phyloP scores from a whole-genome alignment of 2,113 vertebrate genomes.

The Megaceryle maxima region DNA sequence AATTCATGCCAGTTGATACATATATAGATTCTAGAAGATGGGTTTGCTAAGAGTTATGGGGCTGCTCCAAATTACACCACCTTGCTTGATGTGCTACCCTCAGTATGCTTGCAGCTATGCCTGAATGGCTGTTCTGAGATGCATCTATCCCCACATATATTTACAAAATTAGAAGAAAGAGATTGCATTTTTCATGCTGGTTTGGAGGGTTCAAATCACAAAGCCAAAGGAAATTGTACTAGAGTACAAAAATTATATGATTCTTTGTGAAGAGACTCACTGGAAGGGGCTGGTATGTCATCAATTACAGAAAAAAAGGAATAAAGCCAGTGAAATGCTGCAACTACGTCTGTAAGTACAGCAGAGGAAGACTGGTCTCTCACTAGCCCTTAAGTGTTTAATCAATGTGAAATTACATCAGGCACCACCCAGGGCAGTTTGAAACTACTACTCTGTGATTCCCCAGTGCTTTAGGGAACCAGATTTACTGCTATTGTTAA shows the following conservation, averaged over 20 bases:
- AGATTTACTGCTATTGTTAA: not conserved
- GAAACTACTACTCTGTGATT: not conserved
- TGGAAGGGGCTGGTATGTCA: not conserved
- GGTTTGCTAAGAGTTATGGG: not conserved
- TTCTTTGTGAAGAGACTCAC: not conserved
- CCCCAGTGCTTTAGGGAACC: not conserved
- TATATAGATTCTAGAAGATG: not conserved
- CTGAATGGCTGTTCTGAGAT: not conserved
- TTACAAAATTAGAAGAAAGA: not conserved
- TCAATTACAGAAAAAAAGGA: not conserved
- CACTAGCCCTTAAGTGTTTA: not conserved
- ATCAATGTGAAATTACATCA: accelerated
- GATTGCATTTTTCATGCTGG: not conserved
- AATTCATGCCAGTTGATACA: not conserved
- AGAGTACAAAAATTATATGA: not conserved
- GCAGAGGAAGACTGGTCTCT: not conserved
- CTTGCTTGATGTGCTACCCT: not conserved
- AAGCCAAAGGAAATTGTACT: not conserved
- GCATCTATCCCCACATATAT: no score
- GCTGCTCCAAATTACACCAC: not conserved
- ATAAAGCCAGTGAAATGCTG: not conserved
- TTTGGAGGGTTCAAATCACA: not conserved
- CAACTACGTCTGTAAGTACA: not conserved
- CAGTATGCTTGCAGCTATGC: not conserved
- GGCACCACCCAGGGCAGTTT: not conserved